Conservation (phyloP, 2,888 invertebrate genomes). For the Aleiodes leptofemur region DNA sequence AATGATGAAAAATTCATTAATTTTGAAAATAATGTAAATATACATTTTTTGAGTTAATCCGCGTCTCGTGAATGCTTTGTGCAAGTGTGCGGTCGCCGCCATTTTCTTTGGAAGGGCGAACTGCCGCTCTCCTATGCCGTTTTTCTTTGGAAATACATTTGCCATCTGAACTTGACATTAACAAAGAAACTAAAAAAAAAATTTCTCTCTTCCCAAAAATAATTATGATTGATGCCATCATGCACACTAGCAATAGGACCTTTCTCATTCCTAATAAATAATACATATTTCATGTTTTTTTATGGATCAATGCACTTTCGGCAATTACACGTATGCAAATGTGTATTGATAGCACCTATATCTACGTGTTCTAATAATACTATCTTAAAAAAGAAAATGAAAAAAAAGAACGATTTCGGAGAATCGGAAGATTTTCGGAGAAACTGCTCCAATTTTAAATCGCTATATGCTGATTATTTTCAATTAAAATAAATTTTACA, state of each 20-base stretch:
- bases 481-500: too few species aligned
- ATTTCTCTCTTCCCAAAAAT: not conserved
- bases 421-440: not conserved
- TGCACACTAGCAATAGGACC: not conserved
- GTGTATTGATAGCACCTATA: constrained; percentile 4
- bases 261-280: not conserved
- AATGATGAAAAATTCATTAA: constrained; percentile 4
- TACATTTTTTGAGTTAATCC: constrained; percentile 58
- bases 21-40: constrained; percentile 21
- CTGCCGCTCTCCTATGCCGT: constrained; percentile 37
- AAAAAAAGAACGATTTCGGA: not conserved
- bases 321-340: constrained; percentile 25
- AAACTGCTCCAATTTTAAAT: not conserved
- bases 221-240: not conserved
- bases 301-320: constrained; percentile 19
- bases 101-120: constrained; percentile 71
- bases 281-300: not conserved
- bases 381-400: not conserved
- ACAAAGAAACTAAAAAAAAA: constrained; percentile 9
- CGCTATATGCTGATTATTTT: too few species aligned
- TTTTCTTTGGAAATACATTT: constrained; percentile 16
- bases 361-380: constrained; percentile 3
- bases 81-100: constrained; percentile 69
- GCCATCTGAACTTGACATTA: constrained; percentile 31
- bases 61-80: constrained; percentile 63